Evolutionary conservation across 2,888 invertebrate genomes (phyloP).

Genomic region (Spilarctia lutea): DNA sequence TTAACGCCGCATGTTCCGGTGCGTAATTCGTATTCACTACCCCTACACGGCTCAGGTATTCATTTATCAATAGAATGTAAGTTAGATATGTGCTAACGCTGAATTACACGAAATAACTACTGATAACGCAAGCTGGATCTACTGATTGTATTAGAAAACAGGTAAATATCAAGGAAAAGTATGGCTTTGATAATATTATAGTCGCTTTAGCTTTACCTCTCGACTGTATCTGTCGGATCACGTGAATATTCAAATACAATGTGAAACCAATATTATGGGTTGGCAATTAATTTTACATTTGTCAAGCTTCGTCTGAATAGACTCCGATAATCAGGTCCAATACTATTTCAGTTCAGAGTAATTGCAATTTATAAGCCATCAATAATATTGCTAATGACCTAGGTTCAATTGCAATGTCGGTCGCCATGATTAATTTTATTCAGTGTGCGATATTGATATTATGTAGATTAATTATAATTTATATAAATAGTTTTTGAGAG

Average conservation of each 20-base stretch:
- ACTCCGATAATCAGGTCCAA: slow-evolving; percentile 11
- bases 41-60: neutral
- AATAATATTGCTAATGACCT: slow-evolving; percentile 59
- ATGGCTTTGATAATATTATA: neutral
- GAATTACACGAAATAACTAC: neutral
- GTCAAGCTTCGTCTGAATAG: slow-evolving; percentile 17
- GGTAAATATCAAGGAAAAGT: neutral
- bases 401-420: slow-evolving; percentile 43
- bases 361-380: slow-evolving; percentile 62
- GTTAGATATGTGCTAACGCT: neutral
- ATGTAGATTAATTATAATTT: slow-evolving; percentile 11
- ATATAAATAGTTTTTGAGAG: neutral
- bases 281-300: slow-evolving; percentile 18
- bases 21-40: neutral
- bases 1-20: neutral
- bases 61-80: neutral
- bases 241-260: neutral
- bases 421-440: slow-evolving; percentile 47
- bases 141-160: neutral
- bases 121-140: too few relatives aligned
- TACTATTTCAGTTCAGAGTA: slow-evolving; percentile 26
- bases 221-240: too few relatives aligned
- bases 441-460: slow-evolving; percentile 47
- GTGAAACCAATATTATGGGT: neutral
- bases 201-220: neutral